Percentiles rank a stretch among this genome's conserved stretches.
phyloP scores from a whole-genome alignment of 2,113 vertebrate species.

The Megaceryle torquata region DNA sequence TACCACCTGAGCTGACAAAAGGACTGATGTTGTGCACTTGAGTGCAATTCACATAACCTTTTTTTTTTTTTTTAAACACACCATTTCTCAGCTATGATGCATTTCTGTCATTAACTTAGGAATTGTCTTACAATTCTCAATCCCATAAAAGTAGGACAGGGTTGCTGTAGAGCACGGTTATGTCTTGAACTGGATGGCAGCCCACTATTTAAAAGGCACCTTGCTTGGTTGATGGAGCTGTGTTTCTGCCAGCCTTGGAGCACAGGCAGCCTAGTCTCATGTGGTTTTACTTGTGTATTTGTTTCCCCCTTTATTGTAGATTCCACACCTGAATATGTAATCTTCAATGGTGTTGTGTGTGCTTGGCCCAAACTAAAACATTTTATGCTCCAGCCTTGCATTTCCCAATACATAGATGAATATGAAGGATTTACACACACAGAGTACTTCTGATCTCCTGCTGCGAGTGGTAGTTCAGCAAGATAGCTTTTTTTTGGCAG shows the following conservation, averaged over 20 bases:
- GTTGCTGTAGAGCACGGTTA: background rate
- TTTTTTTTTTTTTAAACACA: background rate
- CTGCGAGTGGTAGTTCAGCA: background rate
- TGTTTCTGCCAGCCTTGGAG: constrained; percentile 15
- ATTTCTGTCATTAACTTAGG: background rate
- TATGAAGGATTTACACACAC: background rate
- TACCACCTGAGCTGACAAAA: background rate
- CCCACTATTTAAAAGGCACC: background rate
- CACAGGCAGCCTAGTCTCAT: background rate
- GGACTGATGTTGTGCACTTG: background rate
- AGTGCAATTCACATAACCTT: background rate
- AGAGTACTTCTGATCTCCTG: background rate
- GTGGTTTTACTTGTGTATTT: constrained; percentile 30
- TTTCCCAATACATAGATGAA: background rate
- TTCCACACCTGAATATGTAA: constrained; percentile 56
- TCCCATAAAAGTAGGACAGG: background rate
- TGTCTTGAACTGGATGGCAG: background rate
- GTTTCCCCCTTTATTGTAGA: constrained; percentile 44
- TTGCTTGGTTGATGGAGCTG: background rate
- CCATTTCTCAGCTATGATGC: background rate
- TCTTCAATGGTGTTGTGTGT: background rate
- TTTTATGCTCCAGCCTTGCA: background rate
- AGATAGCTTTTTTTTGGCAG: background rate
- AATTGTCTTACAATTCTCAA: background rate
- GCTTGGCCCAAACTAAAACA: background rate